These are phyloP conservation scores for Teinopalpus imperialis DNA, from an alignment of 2,888 invertebrate genomes.

Conservation along the genomic window DNA sequence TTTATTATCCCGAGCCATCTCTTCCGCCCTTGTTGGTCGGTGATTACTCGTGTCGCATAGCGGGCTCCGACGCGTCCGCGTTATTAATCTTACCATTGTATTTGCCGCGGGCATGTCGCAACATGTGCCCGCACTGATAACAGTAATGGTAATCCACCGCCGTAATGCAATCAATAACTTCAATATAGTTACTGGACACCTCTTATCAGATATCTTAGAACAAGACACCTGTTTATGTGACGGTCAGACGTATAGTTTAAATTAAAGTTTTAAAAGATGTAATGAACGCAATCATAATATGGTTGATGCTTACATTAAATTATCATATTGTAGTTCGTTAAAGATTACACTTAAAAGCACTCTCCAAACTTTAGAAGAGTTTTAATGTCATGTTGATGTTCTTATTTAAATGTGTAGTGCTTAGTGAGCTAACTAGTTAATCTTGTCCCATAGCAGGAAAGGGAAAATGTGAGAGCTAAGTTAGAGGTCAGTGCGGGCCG, in stretches of 20 bases:
- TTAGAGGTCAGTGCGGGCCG: conserved; percentile 16
- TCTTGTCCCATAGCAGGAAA: conserved; percentile 4
- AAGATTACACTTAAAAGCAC: no score
- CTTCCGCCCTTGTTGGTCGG: conserved; percentile 76
- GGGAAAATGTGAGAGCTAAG: conserved; percentile 9
- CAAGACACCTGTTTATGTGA: conserved; percentile 35
- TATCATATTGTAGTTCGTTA: no score
- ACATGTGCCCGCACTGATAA: conserved; percentile 71
- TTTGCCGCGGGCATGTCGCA: conserved; percentile 66
- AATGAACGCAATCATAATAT: no score
- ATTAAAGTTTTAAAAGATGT: no score
- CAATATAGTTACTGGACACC: conserved; percentile 60
- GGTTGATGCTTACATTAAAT: no score
- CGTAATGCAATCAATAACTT: conserved; percentile 67
- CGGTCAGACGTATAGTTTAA: no score
- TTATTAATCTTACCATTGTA: conserved; percentile 80
- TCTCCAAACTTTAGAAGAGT: no score
- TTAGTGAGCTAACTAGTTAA: not conserved
- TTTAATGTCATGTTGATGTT: no score
- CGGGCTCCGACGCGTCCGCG: conserved; percentile 68
- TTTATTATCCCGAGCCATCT: conserved; percentile 78
- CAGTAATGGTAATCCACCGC: conserved; percentile 65
- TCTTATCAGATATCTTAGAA: conserved; percentile 44
- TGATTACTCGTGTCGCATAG: conserved; percentile 74
- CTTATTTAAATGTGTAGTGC: no score